These are phyloP conservation scores for Orthosia cruda DNA, from an alignment of 2,888 invertebrate genomes.

Conservation along the genomic window DNA sequence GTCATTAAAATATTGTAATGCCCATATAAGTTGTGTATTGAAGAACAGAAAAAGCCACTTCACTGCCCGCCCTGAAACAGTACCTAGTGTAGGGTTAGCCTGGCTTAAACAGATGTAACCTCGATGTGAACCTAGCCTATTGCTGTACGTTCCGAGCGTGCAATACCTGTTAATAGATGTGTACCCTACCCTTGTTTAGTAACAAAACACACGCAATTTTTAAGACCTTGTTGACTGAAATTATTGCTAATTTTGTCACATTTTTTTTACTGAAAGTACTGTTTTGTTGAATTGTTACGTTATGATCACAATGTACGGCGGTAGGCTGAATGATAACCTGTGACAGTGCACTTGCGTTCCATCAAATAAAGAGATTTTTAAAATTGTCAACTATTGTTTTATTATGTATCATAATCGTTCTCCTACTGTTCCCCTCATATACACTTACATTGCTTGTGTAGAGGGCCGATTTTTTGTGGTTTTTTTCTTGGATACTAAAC, in stretches of 20 bases:
- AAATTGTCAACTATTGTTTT: constrained; percentile 70
- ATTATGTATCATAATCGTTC: constrained; percentile 10
- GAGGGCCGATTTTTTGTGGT: too few relatives aligned
- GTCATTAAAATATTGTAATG: not conserved
- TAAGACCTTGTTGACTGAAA: constrained; percentile 42
- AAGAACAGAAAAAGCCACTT: constrained; percentile 2
- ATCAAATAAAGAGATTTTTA: constrained; percentile 87
- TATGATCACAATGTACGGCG: constrained; percentile 69
- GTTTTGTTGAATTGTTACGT: constrained; percentile 49
- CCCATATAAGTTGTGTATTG: not conserved
- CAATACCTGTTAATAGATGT: constrained; percentile 47
- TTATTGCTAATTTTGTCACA: constrained; percentile 36
- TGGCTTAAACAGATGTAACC: constrained; percentile 68
- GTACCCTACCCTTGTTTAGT: constrained; percentile 17
- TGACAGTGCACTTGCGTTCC: constrained; percentile 83
- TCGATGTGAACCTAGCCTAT: constrained; percentile 71
- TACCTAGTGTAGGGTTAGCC: constrained; percentile 66
- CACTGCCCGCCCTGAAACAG: constrained; percentile 21
- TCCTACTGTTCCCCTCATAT: not conserved
- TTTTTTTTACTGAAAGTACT: constrained; percentile 5
- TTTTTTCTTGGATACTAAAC: too few relatives aligned
- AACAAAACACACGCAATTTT: not conserved
- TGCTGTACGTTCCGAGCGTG: constrained; percentile 70
- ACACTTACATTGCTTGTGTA: too few relatives aligned
- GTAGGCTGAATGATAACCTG: constrained; percentile 72